Conservation (phyloP, 2,888 invertebrate species). For the Rhopalosiphum nymphaeae region DNA sequence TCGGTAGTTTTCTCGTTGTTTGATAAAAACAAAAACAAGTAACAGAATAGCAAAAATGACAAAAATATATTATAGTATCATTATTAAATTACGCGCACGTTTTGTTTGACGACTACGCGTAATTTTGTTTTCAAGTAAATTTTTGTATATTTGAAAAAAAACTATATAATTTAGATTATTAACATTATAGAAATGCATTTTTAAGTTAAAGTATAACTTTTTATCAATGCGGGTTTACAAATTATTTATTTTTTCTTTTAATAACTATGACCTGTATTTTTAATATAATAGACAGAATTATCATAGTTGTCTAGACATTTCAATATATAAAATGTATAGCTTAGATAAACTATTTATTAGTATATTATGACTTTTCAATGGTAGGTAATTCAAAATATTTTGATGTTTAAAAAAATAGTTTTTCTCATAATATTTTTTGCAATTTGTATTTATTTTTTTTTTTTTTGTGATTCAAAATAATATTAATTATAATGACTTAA, state of each 20-base stretch:
- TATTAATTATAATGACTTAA: no score
- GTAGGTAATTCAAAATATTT: no score
- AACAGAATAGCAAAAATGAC: neutral
- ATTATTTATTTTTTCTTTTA: neutral
- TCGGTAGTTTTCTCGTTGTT: neutral
- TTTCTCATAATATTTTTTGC: no score
- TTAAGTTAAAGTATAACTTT: neutral
- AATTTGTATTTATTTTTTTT: no score
- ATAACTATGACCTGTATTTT: neutral
- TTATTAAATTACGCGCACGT: neutral
- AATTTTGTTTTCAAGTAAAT: neutral
- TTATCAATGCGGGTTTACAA: neutral
- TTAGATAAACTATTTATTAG: neutral
- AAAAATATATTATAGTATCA: neutral
- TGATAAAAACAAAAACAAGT: neutral
- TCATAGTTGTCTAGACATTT: neutral
- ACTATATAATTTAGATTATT: neutral
- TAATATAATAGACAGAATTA: neutral
- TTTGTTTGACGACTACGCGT: neutral
- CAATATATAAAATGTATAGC: neutral
- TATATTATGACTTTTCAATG: neutral
- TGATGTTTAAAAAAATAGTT: no score
- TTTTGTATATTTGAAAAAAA: no score
- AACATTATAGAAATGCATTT: neutral
- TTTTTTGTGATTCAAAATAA: no score